These are phyloP conservation scores for Aurelia sp. DNA, from an alignment of 30 jellyfish, hydroid and myxozoan species.

Conservation along the genomic window DNA sequence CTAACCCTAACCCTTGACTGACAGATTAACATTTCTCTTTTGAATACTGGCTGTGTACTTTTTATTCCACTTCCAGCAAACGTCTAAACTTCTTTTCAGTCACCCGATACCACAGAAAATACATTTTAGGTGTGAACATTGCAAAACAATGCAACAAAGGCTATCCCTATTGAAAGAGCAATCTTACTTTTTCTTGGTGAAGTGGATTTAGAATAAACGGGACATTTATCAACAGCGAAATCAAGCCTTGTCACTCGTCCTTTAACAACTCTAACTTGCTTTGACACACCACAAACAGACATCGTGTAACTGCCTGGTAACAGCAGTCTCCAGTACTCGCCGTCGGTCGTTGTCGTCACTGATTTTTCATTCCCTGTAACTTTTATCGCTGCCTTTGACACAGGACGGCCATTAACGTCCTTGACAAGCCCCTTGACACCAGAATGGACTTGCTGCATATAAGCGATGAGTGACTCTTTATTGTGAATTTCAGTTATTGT, in stretches of 20 bases:
- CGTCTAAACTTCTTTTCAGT: too few relatives aligned
- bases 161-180: too few relatives aligned
- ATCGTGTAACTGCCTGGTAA: slow-evolving; percentile 81
- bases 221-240: slow-evolving; percentile 4
- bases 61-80: too few relatives aligned
- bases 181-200: too few relatives aligned
- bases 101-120: too few relatives aligned
- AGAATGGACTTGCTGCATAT: slow-evolving; percentile 78
- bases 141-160: too few relatives aligned
- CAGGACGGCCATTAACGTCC: slow-evolving; percentile 29
- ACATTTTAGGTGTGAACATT: too few relatives aligned
- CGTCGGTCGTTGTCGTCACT: slow-evolving; percentile 61
- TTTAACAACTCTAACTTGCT: slow-evolving; percentile 11
- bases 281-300: slow-evolving; percentile 10
- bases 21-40: too few relatives aligned
- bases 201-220: too few relatives aligned
- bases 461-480: slow-evolving; percentile 73
- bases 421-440: slow-evolving; percentile 91
- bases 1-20: too few relatives aligned
- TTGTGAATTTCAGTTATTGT: slow-evolving; percentile 81
- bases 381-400: slow-evolving; percentile 55
- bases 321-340: slow-evolving; percentile 96
- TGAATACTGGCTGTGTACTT: too few relatives aligned
- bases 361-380: slow-evolving; percentile 64
- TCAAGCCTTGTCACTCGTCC: slow-evolving; percentile 64